Evolutionary conservation across 2,113 vertebrate genomes (phyloP), one percentile per base, ranked within the genome.

Genomic region (Delphinapterus leucas): DNA sequence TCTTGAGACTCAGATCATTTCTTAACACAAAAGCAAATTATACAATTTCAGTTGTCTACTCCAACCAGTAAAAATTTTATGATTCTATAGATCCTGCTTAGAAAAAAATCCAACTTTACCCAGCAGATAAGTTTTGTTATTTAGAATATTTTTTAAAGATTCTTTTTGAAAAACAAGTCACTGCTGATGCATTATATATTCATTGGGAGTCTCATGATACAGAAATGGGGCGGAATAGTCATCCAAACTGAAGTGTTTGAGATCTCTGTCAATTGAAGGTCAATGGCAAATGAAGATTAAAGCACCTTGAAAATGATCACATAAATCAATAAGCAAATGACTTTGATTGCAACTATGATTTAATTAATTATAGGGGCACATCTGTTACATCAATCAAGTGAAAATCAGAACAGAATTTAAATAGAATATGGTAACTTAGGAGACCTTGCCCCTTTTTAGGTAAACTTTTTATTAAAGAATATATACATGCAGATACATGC

Each of bases 261-360:
- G 58, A 76, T 74, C 71, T 96, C 76, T 82, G 53, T 94, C 95
- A 93, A 94, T 65, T 90, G 94, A 97, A 96, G 85, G 81, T 96
- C 96, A 97, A 86, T 93, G 80, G 61, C 47, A 96, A 95, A 96
- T 92, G 87, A 97, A 96, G 96, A 98, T 82, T 82, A 96, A 98
- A 98, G 88, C 88, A 67, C 53, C 67, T 97, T 96, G 67, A 84
- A 95, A 97, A 96, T 97, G 94, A 98, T 96, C 94, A 55, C 85
- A 90, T 96, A 96, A 96, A 97, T 97, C 96, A 97, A 97, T 98
- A 94, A 97, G 93, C 87, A 97, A 97, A 95, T 95, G 90, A 91
- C 89, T 96, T 97, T 96, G 95, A 96, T 91, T 97, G 68, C 81
- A 95, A 86, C 81, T 95, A 82, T 95, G 88, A 97, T 98, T 97